Conservation (phyloP, 2,888 invertebrate genomes). For the Cephalotes varians region DNA sequence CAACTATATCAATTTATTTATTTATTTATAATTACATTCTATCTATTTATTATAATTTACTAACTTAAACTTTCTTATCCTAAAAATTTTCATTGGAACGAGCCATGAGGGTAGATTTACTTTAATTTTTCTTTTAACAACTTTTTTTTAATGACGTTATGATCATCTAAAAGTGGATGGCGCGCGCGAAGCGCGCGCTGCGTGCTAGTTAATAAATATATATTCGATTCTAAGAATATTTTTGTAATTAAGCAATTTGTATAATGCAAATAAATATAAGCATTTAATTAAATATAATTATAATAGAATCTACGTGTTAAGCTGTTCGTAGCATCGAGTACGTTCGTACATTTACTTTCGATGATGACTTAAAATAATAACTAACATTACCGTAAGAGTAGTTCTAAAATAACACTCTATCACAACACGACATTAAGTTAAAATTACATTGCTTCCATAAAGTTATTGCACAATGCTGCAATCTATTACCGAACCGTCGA, state of each 20-base stretch:
- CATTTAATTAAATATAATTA: neutral
- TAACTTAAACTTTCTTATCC: neutral
- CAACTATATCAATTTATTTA: neutral
- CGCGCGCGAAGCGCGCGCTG: too few species aligned
- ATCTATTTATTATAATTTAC: neutral
- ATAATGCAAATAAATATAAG: neutral
- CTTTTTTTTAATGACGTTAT: too few species aligned
- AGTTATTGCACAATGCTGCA: slow-evolving; percentile 26
- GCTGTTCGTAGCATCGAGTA: neutral
- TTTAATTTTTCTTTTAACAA: too few species aligned
- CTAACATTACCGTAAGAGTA: neutral
- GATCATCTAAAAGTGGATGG: too few species aligned
- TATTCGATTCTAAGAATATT: neutral
- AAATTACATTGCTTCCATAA: slow-evolving; percentile 8
- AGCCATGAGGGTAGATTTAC: too few species aligned
- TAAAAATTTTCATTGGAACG: too few species aligned
- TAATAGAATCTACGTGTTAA: neutral
- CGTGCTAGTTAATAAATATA: neutral
- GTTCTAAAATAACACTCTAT: neutral
- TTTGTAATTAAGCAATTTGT: slow-evolving; percentile 4
- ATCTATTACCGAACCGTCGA: slow-evolving; percentile 2
- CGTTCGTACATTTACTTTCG: slow-evolving; percentile 12
- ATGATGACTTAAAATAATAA: slow-evolving; percentile 4
- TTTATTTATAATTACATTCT: neutral
- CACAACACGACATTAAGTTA: neutral